These are phyloP conservation scores for Heliocidaris tuberculata DNA, from an alignment of 35 echinoderm and acorn worm genomes.

Conservation along the genomic window DNA sequence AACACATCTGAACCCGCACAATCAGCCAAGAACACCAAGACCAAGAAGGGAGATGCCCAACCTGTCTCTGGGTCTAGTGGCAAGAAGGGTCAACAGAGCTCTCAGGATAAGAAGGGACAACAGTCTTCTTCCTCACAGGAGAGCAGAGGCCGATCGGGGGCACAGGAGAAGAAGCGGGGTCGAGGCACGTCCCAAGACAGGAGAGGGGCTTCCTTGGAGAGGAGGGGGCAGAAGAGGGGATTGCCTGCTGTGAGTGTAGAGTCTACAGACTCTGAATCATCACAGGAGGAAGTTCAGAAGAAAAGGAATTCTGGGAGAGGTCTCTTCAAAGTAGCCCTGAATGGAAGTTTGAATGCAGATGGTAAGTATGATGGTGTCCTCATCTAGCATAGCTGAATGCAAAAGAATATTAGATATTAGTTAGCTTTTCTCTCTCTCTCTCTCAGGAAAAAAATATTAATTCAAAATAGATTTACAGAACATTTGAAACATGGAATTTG, in stretches of 20 bases:
- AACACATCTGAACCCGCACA: slow-evolving; percentile 7
- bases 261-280: slow-evolving; percentile 35
- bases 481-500: no score
- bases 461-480: no score
- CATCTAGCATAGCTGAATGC: not conserved
- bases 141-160: not conserved
- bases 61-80: not conserved
- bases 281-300: slow-evolving; percentile 21
- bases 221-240: slow-evolving; percentile 29
- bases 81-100: not conserved
- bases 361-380: slow-evolving; percentile 27
- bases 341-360: slow-evolving; percentile 36
- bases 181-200: not conserved
- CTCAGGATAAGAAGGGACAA: not conserved
- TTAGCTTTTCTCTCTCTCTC: not conserved
- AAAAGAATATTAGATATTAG: not conserved
- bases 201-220: not conserved
- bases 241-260: not conserved
- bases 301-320: slow-evolving; percentile 16
- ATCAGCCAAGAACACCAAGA: slow-evolving; percentile 41
- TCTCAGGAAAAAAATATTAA: no score
- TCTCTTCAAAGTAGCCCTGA: slow-evolving; percentile 12
- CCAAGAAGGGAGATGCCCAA: not conserved
- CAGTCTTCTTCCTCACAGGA: not conserved
- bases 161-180: slow-evolving; percentile 44